These are phyloP conservation scores for Pterois miles DNA, from an alignment of 2,797 vertebrate species.

Conservation along the genomic window DNA sequence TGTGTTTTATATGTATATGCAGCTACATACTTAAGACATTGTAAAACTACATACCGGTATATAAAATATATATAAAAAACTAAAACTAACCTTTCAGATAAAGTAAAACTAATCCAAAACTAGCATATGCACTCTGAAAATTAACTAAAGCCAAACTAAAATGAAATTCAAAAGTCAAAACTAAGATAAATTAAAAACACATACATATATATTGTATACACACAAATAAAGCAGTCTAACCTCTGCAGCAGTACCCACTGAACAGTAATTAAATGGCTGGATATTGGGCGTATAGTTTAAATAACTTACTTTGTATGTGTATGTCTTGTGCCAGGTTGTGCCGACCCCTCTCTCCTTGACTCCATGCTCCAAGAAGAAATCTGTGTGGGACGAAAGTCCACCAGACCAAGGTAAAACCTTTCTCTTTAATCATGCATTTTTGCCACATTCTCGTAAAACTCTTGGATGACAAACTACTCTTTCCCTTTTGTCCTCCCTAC, in stretches of 20 bases:
- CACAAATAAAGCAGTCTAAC: not conserved
- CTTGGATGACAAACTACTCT: not conserved
- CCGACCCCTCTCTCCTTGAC: not conserved
- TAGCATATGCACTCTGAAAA: no score
- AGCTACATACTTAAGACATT: no score
- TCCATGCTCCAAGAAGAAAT: conserved; percentile 75
- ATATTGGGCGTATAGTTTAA: not conserved
- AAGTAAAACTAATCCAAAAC: no score
- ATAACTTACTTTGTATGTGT: not conserved
- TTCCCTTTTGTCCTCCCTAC: not conserved
- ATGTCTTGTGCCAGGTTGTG: conserved; percentile 8
- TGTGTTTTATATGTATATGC: no score
- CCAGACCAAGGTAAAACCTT: conserved; percentile 56
- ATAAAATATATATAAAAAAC: no score
- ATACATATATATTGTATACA: not conserved
- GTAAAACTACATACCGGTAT: no score
- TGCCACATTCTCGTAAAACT: not conserved
- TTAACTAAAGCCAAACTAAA: no score
- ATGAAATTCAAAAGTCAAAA: no score
- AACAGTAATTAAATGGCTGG: not conserved
- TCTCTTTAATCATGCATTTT: not conserved
- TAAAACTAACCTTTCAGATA: no score
- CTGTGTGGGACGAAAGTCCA: conserved; percentile 60
- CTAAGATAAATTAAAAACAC: not conserved
- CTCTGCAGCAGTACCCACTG: not conserved